A percentile compares a stretch with the other conserved stretches of the same genome.
Evolutionary conservation across 1,140 invertebrate genomes (phyloP).

Genomic region (Matsumurasca onukii): DNA sequence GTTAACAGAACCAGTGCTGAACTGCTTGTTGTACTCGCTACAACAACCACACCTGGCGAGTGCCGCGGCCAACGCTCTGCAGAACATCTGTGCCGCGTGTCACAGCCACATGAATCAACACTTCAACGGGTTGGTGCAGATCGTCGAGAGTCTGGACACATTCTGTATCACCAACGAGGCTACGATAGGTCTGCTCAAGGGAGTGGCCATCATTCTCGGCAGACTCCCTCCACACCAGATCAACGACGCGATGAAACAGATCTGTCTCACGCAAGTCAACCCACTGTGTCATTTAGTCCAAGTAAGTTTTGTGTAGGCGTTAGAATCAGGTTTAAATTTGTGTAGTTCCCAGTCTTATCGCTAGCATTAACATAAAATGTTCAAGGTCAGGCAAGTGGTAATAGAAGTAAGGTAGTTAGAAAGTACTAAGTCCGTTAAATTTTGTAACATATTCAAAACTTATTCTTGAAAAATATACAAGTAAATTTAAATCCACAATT

Average conservation of each 20-base stretch:
- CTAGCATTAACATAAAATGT: too few relatives aligned
- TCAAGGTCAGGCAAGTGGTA: too few relatives aligned
- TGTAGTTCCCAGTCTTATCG: too few relatives aligned
- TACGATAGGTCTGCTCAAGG: conserved; percentile 80
- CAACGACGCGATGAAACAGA: conserved; percentile 69
- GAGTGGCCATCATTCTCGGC: conserved; percentile 65
- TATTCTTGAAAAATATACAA: too few relatives aligned
- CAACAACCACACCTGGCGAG: conserved; percentile 71
- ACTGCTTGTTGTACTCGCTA: conserved; percentile 74
- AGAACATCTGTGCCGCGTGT: conserved; percentile 76
- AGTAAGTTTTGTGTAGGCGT: conserved; percentile 41
- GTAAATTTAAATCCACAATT: too few relatives aligned
- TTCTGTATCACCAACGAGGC: conserved; percentile 80
- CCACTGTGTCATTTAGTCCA: conserved; percentile 62
- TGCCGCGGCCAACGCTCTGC: conserved; percentile 73
- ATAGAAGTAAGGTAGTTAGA: too few relatives aligned
- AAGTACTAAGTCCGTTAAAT: too few relatives aligned
- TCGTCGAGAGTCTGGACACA: conserved; percentile 75
- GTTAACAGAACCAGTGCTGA: conserved; percentile 69
- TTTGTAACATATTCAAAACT: too few relatives aligned
- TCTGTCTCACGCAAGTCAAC: conserved; percentile 75
- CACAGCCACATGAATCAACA: conserved; percentile 77
- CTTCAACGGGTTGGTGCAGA: conserved; percentile 68
- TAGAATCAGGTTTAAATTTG: too few relatives aligned
- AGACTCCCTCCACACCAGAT: conserved; percentile 63